Evolutionary conservation across 2,888 invertebrate species (phyloP).

Genomic region (Ochropleura leucogaster): DNA sequence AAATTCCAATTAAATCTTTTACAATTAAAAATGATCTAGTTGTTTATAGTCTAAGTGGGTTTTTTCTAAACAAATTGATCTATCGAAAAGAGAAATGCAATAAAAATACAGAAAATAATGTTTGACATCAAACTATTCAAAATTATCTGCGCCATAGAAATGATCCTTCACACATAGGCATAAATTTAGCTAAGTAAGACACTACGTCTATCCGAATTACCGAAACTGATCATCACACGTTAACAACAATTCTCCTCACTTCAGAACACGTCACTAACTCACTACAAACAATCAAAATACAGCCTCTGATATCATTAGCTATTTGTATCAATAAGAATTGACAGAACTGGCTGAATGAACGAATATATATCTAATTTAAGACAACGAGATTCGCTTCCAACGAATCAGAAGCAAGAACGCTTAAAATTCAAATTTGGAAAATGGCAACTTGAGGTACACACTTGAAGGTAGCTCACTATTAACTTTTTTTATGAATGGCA

Average conservation of each 20-base stretch:
- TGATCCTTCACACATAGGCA: constrained; percentile 11
- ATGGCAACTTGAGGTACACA: no score
- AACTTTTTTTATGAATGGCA: no score
- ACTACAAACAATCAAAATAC: constrained; percentile 9
- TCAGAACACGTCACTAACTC: constrained; percentile 18
- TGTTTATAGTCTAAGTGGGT: no score
- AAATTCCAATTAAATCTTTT: not conserved
- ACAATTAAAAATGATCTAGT: no score
- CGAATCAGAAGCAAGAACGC: no score
- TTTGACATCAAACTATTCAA: not conserved
- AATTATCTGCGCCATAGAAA: constrained; percentile 1
- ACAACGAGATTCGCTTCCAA: not conserved
- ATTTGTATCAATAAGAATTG: constrained; percentile 46
- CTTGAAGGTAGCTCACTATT: no score
- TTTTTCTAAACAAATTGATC: no score
- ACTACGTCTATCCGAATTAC: not conserved
- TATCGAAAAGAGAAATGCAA: not conserved
- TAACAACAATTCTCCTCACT: constrained; percentile 34
- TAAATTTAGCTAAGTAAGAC: constrained; percentile 10
- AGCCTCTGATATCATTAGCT: constrained; percentile 18
- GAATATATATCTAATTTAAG: constrained; percentile 13
- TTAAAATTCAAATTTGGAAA: no score
- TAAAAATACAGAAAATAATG: not conserved
- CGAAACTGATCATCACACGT: constrained; percentile 32
- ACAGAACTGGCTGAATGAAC: constrained; percentile 10